These are phyloP conservation scores for Dendrolimus punctatus DNA, from an alignment of 1,140 invertebrate genomes.

Conservation along the genomic window DNA sequence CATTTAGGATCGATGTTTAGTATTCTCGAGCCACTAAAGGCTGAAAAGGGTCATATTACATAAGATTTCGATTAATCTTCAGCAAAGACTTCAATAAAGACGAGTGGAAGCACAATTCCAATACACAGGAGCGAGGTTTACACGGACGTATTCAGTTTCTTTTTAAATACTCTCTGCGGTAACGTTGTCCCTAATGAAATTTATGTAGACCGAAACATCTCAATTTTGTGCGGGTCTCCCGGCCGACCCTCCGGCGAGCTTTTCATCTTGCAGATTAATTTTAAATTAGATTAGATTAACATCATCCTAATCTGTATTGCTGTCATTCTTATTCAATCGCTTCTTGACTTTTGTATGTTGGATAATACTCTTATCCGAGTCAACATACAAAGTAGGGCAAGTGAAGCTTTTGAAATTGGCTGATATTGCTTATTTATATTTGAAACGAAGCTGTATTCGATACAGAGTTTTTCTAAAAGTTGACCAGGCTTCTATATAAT, in stretches of 20 bases:
- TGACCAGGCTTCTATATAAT: no score
- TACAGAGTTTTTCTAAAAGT: no score
- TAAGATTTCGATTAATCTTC: no score
- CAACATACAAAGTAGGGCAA: no score
- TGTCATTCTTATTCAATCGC: slow-evolving; percentile 28
- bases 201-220: slow-evolving; percentile 37
- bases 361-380: no score
- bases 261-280: slow-evolving; percentile 52
- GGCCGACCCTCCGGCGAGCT: slow-evolving; percentile 24
- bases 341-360: slow-evolving; percentile 11
- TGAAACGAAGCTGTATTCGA: no score
- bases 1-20: no score
- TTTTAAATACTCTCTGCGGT: slow-evolving; percentile 29
- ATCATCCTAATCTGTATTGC: slow-evolving; percentile 31
- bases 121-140: slow-evolving; percentile 6
- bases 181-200: slow-evolving; percentile 35
- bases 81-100: not conserved
- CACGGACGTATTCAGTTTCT: slow-evolving; percentile 8
- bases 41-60: no score
- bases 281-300: slow-evolving; percentile 50
- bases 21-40: no score
- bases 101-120: slow-evolving; percentile 4
- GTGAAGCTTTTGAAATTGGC: no score
- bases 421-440: no score
- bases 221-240: slow-evolving; percentile 23